Base-by-base conservation (phyloP, 2,113 vertebrate genomes). In the Rhipidura dahli region DNA sequence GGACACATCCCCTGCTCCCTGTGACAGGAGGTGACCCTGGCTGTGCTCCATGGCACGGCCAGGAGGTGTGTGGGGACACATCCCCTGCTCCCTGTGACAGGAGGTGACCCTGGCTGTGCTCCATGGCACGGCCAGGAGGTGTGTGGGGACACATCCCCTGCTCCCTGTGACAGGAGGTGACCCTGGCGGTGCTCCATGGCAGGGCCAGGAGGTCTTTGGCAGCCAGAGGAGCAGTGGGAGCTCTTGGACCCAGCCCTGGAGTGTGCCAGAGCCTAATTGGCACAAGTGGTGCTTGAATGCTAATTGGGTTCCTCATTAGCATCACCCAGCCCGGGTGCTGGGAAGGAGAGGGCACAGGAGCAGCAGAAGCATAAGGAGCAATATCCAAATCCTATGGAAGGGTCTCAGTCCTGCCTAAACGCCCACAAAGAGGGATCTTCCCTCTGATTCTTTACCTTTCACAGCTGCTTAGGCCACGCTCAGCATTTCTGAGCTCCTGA, bases 221-320 rank as follows among this genome's bases (percentile, higher is more conserved):
- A 87, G 50, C 64, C 1, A 4, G 49, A 54, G 87, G 42, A 94
- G 83, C 66, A 64, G 68, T 7, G 24, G 56, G n/a, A 35, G 56
- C 56, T 22, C 66, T 59, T 54, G 71, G 87, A 64, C 66, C 35
- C 70, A 50, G 45, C 56, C 77, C 39, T 23, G 18, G 65, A 24
- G 2, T 31, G 64, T 78, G 54, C 83, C 17, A 3, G 53, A 23
- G 33, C 49, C 56, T 88, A 59, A 87, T 5, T 89, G 63, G 84
- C 84, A 83, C 64, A 6, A 59, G 4, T 7, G 28, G 30, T 13
- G 53, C 75, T 33, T 51, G 83, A 47, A 17, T 68, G 59, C 17
- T 77, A 66, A 89, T 90, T 33, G 49, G 50, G 59, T 12, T 94
- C 83, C 80, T 94, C 30, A 26, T 96, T 80, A 84, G 76, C 83